Percentiles rank a stretch among this genome's conserved stretches.
phyloP scores from a whole-genome alignment of 2,113 vertebrate genomes.

The Suricata suricatta region DNA sequence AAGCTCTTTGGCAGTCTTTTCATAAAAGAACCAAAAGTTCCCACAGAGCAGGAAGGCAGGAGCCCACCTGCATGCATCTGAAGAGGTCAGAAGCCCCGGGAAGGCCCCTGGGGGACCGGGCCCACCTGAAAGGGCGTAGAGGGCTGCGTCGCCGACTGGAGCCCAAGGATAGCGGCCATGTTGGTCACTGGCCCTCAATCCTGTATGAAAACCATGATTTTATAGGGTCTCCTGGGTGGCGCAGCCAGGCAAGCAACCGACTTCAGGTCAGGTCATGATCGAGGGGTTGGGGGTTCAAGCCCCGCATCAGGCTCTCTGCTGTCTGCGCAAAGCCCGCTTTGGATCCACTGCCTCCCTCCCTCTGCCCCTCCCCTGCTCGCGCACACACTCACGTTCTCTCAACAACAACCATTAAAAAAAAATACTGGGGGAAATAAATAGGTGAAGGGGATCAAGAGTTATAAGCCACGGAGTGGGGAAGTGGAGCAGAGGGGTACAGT shows the following conservation, averaged over 20 bases:
- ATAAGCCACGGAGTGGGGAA: neutral
- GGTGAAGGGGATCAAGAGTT: neutral
- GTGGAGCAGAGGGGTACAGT: neutral
- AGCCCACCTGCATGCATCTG: neutral
- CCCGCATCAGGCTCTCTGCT: too few relatives aligned
- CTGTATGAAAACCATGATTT: neutral
- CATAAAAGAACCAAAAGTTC: neutral
- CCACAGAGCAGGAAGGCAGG: fast-evolving
- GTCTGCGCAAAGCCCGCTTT: too few relatives aligned
- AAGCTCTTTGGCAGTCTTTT: neutral
- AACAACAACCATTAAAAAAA: neutral
- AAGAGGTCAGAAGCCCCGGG: neutral
- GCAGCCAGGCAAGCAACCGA: too few relatives aligned
- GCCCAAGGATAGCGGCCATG: neutral
- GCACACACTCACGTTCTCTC: too few relatives aligned
- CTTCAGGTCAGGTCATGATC: too few relatives aligned
- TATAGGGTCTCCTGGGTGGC: too few relatives aligned
- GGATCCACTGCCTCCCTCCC: too few relatives aligned
- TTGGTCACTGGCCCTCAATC: neutral
- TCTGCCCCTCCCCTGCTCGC: too few relatives aligned
- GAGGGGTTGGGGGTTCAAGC: too few relatives aligned
- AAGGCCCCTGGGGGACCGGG: neutral
- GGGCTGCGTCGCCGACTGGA: fast-evolving
- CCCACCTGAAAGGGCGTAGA: neutral
- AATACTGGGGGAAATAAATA: neutral